Evolutionary conservation across 2,113 vertebrate species (phyloP).

Genomic region (Penelope pileata): DNA sequence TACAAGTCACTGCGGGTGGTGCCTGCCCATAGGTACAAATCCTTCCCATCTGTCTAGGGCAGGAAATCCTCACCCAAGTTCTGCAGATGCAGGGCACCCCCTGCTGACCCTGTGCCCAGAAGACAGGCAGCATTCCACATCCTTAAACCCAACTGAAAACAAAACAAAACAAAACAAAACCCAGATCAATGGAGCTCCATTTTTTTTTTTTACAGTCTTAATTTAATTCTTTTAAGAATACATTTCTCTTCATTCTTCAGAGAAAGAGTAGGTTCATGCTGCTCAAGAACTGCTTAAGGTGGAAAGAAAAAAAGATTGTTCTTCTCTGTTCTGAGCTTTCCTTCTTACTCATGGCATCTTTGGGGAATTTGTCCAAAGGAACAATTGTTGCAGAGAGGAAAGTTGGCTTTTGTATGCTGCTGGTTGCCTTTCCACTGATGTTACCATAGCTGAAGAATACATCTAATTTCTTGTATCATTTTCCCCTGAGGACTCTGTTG

Average conservation of each 20-base stretch:
- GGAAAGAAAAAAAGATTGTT: neutral
- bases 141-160: neutral
- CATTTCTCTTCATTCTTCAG: neutral
- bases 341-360: neutral
- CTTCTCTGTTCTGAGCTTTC: neutral
- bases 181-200: neutral
- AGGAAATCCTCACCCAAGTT: neutral
- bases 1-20: constrained; percentile 29
- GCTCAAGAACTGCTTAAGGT: neutral
- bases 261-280: neutral
- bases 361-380: neutral
- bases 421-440: neutral
- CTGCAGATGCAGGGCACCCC: constrained; percentile 53
- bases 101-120: constrained; percentile 12
- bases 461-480: neutral
- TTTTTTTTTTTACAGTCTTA: neutral
- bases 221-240: neutral
- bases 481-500: neutral
- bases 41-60: neutral
- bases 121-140: accelerated
- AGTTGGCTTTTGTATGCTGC: neutral
- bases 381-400: neutral
- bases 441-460: neutral
- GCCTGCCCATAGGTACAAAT: neutral
- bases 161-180: accelerated